Percentiles rank a stretch among this genome's conserved stretches.
phyloP scores from a whole-genome alignment of 2,113 vertebrate species.

The Hippocampus comes region DNA sequence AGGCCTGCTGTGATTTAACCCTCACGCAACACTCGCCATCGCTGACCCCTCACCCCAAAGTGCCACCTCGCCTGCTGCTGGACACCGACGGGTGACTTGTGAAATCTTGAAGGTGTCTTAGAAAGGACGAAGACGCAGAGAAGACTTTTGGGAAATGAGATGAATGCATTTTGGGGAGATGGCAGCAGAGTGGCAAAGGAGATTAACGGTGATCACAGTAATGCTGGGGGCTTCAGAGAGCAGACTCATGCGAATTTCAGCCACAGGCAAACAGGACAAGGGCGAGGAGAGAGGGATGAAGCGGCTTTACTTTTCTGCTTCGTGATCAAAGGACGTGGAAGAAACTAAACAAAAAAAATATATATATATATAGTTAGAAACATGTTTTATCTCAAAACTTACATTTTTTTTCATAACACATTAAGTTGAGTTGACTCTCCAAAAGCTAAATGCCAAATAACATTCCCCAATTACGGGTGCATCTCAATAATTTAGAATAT shows the following conservation, averaged over 20 bases:
- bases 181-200: constrained; percentile 65
- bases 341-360: constrained; percentile 27
- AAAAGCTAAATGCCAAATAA: not conserved
- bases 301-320: constrained; percentile 57
- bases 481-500: not conserved
- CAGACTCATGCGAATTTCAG: constrained; percentile 60
- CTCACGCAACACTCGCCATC: constrained; percentile 67
- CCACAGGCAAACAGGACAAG: constrained; percentile 59
- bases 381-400: constrained; percentile 12
- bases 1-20: constrained; percentile 65
- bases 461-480: not conserved
- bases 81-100: constrained; percentile 56
- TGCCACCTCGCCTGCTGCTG: constrained; percentile 38
- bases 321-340: constrained; percentile 58
- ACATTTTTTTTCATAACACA: constrained; percentile 25
- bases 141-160: constrained; percentile 57
- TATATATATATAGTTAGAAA: constrained; percentile 19
- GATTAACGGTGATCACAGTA: constrained; percentile 68
- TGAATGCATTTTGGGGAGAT: constrained; percentile 64
- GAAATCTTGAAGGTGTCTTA: constrained; percentile 61
- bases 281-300: constrained; percentile 54
- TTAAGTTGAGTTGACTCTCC: not conserved
- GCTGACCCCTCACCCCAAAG: constrained; percentile 57
- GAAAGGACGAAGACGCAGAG: constrained; percentile 55
- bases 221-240: constrained; percentile 61